These are phyloP conservation scores for Clistopyga incitator DNA, from an alignment of 2,888 invertebrate species.

Conservation along the genomic window DNA sequence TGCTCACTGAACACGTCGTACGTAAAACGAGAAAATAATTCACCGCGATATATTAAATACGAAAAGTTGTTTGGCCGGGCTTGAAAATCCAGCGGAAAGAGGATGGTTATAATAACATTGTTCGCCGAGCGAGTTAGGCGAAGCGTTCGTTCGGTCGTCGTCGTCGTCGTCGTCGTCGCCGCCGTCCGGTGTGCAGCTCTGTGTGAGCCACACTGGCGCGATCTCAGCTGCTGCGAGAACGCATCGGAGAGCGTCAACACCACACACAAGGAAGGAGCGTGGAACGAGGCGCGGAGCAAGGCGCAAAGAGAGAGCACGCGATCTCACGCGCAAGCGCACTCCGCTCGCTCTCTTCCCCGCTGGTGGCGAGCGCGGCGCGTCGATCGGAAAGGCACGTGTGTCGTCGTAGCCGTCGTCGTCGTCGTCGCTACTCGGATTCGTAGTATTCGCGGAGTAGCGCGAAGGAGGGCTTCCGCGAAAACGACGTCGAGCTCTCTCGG, in stretches of 20 bases:
- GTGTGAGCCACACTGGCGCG: slow-evolving; percentile 58
- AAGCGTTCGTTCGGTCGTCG: too few species aligned
- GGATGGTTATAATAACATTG: background rate
- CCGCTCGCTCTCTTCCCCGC: background rate
- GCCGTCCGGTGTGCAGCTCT: background rate
- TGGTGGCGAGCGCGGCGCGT: slow-evolving; percentile 46
- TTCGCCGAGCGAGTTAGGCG: background rate
- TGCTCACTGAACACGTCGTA: background rate
- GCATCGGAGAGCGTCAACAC: background rate
- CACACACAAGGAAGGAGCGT: background rate
- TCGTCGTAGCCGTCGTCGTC: slow-evolving; percentile 55
- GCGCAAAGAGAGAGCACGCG: slow-evolving; percentile 13
- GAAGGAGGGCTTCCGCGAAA: slow-evolving; percentile 83
- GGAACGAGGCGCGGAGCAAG: background rate
- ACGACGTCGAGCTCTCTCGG: slow-evolving; percentile 45
- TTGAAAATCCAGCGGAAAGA: background rate
- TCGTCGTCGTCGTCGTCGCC: too few species aligned
- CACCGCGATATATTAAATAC: background rate
- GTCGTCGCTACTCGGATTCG: slow-evolving; percentile 72
- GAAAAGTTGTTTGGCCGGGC: too few species aligned
- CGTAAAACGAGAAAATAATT: background rate
- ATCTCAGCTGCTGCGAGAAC: slow-evolving; percentile 32
- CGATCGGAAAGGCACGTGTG: slow-evolving; percentile 72
- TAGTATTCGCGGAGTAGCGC: slow-evolving; percentile 82
- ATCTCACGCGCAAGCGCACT: slow-evolving; percentile 26